Base-by-base conservation (phyloP, 2,888 invertebrate species). In the Harpalus rufipes region DNA sequence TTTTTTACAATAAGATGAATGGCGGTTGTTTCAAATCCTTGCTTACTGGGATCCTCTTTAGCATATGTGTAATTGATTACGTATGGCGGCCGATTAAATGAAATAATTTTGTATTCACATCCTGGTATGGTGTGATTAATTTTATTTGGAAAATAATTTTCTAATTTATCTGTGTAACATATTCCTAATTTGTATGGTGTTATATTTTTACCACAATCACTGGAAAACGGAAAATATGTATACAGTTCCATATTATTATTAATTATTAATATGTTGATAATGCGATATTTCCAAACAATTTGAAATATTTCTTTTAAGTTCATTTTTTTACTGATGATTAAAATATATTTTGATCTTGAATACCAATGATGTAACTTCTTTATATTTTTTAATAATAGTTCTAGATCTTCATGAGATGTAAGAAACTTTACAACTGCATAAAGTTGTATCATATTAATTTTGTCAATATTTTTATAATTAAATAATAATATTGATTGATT, bases 101-200 rank as follows among this genome's bases (percentile, higher is more conserved):
- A 18, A 8, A 74, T 5, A 44, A 18, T 18, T 44, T 14, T 74
- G 10, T 44, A 44, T 7, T 44, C 10, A 7, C 74, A 74, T 16
- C 74, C 74, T 25, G 14, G 18, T 21, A 74, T 7, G 16, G 41
- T 16, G n/a, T 44, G 18, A 12, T 51, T 51, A 51, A 74, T 21
- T 74, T 74, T 74, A 44, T 18, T 16, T 51, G 74, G 74, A 51
- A 18, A 74, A 51, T 44, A 74, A 51, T 74, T 74, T 39, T 1
- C 7, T 10, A 74, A 32, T 32, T 32, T 12, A 51, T 8, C 21
- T 18, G 51, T 7, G 10, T 74, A n/a, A 51, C 74, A 74, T 6
- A 44, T 18, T 51, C 44, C 44, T 51, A 74, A 51, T 18, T 44
- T 7, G 16, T 51, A 8, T 16, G 44, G 44, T 7, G 18, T 18